These are phyloP conservation scores for Eledona agricola DNA, from an alignment of 2,888 invertebrate species.

Conservation along the genomic window DNA sequence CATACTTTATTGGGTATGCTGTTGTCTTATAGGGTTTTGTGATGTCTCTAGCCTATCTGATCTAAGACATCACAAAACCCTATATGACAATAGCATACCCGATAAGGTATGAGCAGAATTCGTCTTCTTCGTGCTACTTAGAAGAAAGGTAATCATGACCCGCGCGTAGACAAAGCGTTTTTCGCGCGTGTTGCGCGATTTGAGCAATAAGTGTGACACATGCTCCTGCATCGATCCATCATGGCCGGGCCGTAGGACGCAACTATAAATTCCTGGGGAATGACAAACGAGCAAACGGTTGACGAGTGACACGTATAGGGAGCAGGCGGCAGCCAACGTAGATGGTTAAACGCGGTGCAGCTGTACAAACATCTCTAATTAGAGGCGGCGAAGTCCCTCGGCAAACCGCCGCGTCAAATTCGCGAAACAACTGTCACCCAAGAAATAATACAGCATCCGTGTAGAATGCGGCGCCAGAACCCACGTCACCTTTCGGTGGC, in stretches of 20 bases:
- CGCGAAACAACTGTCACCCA: conserved; percentile 45
- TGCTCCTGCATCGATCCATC: conserved; percentile 41
- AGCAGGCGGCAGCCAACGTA: conserved; percentile 39
- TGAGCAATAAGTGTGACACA: conserved; percentile 41
- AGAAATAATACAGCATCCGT: conserved; percentile 39
- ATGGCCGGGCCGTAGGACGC: conserved; percentile 40
- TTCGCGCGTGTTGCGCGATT: conserved; percentile 27
- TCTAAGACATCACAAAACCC: too few species aligned
- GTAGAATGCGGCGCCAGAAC: conserved; percentile 22
- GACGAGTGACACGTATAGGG: conserved; percentile 44
- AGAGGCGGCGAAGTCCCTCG: conserved; percentile 43
- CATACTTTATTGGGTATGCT: too few species aligned
- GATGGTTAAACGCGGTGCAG: conserved; percentile 44
- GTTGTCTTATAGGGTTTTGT: too few species aligned
- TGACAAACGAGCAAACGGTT: conserved; percentile 46
- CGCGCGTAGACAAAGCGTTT: too few species aligned
- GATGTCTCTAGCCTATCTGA: too few species aligned
- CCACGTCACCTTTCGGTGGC: conserved; percentile 21
- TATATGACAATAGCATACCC: too few species aligned
- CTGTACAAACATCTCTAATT: conserved; percentile 51
- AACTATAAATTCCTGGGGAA: conserved; percentile 47
- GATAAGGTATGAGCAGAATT: too few species aligned
- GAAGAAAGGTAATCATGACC: too few species aligned
- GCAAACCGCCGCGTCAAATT: conserved; percentile 42
- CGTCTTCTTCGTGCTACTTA: too few species aligned